Evolutionary conservation across 2,888 invertebrate genomes (phyloP).

Genomic region (Ormyrus thymus): DNA sequence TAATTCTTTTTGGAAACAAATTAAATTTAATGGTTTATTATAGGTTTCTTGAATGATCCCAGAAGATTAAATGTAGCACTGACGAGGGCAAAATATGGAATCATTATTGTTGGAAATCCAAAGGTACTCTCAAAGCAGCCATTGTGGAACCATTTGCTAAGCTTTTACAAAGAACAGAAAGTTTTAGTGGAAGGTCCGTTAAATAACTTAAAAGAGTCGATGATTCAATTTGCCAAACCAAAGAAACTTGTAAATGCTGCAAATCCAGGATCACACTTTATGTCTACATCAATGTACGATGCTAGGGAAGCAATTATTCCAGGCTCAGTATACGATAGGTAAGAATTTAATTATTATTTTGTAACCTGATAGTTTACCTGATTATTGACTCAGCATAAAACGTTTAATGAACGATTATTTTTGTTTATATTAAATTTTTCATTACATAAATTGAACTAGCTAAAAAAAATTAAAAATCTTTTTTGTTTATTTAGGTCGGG

Average conservation of each 20-base stretch:
- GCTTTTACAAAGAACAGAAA: slow-evolving; percentile 98
- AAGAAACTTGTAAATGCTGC: slow-evolving; percentile 95
- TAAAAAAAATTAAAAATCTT: not conserved
- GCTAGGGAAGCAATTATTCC: slow-evolving; percentile 96
- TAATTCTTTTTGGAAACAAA: not conserved
- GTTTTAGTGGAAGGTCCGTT: slow-evolving; percentile 98
- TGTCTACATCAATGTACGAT: slow-evolving; percentile 98
- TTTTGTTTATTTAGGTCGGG: slow-evolving; percentile 75
- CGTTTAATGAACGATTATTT: too few relatives aligned
- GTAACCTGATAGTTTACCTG: too few relatives aligned
- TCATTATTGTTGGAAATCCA: slow-evolving; percentile 99
- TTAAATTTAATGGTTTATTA: slow-evolving; percentile 3
- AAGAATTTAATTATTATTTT: not conserved
- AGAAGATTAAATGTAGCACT: slow-evolving; percentile 97
- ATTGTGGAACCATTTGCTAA: slow-evolving; percentile 97
- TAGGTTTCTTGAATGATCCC: slow-evolving; percentile 93
- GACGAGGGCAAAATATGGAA: slow-evolving; percentile 97
- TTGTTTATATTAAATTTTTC: not conserved
- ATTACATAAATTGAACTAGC: not conserved
- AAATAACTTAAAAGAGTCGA: slow-evolving; percentile 96
- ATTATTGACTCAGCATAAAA: too few relatives aligned
- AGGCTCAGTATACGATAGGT: slow-evolving; percentile 90
- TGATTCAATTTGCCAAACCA: slow-evolving; percentile 97
- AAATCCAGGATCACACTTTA: slow-evolving; percentile 97
- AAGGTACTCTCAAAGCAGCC: slow-evolving; percentile 99